Evolutionary conservation across 2,113 vertebrate species (phyloP).

Genomic region (Sorex araneus): DNA sequence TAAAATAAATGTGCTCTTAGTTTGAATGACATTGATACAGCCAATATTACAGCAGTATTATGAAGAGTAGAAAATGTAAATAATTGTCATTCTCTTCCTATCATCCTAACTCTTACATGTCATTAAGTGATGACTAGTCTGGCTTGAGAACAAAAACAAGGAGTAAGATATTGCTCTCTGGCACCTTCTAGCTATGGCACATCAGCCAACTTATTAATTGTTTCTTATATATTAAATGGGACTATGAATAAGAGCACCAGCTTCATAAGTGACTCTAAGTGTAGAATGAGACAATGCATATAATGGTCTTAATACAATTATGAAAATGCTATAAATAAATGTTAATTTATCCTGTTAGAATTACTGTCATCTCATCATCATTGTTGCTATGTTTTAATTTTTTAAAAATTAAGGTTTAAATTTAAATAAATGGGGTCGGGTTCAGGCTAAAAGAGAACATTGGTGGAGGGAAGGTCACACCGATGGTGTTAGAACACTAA

Average conservation of each 20-base stretch:
- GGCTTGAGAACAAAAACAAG: not conserved
- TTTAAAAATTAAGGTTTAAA: not conserved
- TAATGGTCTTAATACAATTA: not conserved
- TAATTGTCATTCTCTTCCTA: not conserved
- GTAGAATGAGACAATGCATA: not conserved
- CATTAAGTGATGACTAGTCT: not conserved
- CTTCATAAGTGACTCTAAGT: not conserved
- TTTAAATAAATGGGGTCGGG: not conserved
- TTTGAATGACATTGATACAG: slow-evolving; percentile 50
- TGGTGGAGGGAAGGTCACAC: too few species aligned
- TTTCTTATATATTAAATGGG: not conserved
- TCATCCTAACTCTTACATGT: not conserved
- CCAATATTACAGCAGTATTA: not conserved
- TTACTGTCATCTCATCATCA: not conserved
- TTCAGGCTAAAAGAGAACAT: too few species aligned
- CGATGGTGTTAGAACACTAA: too few species aligned
- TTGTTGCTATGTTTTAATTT: not conserved
- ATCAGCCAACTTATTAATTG: not conserved
- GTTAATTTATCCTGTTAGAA: not conserved
- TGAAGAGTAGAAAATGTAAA: not conserved
- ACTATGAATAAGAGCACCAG: not conserved
- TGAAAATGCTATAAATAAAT: not conserved
- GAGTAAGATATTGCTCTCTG: not conserved
- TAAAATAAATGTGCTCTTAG: not conserved
- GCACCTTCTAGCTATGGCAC: not conserved